A percentile compares a stretch with the other conserved stretches of the same genome.
phyloP scores from a whole-genome alignment of 2,113 vertebrate species.

The Macheiramphus alcinus region DNA sequence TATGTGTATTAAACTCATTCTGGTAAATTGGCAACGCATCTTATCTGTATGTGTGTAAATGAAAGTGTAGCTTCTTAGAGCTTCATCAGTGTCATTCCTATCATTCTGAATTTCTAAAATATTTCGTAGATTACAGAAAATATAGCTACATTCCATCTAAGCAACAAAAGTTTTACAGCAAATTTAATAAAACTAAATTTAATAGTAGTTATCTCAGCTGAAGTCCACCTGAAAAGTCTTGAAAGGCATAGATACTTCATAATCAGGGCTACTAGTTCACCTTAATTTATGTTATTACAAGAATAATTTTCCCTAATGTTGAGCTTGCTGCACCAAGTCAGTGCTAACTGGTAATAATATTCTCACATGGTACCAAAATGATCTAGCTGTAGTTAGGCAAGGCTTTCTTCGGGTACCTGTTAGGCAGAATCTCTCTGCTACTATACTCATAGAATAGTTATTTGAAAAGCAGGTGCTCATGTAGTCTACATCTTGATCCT shows the following conservation, averaged over 20 bases:
- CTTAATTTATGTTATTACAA: background rate
- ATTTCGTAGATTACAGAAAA: background rate
- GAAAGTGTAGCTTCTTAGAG: background rate
- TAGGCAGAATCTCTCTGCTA: background rate
- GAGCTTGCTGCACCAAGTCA: background rate
- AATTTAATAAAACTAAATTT: background rate
- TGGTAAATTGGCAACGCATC: background rate
- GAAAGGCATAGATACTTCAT: background rate
- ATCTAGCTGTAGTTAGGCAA: fast-evolving
- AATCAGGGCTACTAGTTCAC: background rate
- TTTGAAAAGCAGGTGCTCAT: background rate
- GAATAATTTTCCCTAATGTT: background rate
- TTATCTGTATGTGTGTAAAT: background rate
- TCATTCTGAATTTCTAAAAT: background rate
- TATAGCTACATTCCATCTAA: background rate
- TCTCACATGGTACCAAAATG: background rate
- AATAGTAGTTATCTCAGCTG: background rate
- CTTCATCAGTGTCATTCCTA: background rate
- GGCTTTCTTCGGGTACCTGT: background rate
- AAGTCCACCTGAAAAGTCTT: background rate
- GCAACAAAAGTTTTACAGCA: background rate
- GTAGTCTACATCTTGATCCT: background rate
- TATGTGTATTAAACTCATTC: background rate
- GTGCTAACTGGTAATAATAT: background rate
- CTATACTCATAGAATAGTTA: background rate